A percentile compares a stretch with the other conserved stretches of the same genome.
These are phyloP conservation scores for Anorthoa munda DNA, from an alignment of 2,888 invertebrate genomes.

Conservation along the genomic window DNA sequence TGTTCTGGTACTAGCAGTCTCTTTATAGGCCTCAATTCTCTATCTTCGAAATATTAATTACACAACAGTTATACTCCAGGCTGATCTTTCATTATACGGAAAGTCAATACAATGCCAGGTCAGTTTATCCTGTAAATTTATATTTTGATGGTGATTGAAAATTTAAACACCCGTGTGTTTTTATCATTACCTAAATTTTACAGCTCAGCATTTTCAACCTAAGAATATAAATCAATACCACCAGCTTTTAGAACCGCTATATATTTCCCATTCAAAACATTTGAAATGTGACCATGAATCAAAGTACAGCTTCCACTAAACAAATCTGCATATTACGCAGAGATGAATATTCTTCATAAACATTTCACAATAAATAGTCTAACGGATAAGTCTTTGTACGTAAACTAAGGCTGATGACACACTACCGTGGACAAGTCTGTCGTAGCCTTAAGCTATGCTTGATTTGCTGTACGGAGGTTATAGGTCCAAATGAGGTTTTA, in stretches of 20 bases:
- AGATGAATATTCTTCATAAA: conserved; percentile 57
- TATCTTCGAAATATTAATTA: neutral
- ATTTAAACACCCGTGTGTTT: too few relatives aligned
- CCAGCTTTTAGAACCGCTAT: neutral
- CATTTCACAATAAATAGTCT: conserved; percentile 54
- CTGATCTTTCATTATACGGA: neutral
- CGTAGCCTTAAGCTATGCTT: conserved; percentile 38
- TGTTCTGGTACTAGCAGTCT: too few relatives aligned
- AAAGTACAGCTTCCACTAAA: conserved; percentile 29
- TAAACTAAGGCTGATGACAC: conserved; percentile 44
- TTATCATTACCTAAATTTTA: neutral
- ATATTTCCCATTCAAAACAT: neutral
- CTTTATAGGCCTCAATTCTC: neutral
- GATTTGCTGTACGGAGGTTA: conserved; percentile 44
- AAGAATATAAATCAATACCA: neutral
- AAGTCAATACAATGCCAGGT: neutral
- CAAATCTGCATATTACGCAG: conserved; percentile 51
- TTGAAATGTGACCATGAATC: conserved; percentile 31
- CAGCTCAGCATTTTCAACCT: neutral
- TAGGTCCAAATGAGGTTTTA: conserved; percentile 34
- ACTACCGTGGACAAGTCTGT: conserved; percentile 27
- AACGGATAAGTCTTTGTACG: conserved; percentile 41
- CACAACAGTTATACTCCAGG: neutral
- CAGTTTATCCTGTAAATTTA: neutral
- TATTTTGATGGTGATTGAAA: too few relatives aligned